Conservation (phyloP, 2,888 invertebrate genomes). For the Andrena bicolor region DNA sequence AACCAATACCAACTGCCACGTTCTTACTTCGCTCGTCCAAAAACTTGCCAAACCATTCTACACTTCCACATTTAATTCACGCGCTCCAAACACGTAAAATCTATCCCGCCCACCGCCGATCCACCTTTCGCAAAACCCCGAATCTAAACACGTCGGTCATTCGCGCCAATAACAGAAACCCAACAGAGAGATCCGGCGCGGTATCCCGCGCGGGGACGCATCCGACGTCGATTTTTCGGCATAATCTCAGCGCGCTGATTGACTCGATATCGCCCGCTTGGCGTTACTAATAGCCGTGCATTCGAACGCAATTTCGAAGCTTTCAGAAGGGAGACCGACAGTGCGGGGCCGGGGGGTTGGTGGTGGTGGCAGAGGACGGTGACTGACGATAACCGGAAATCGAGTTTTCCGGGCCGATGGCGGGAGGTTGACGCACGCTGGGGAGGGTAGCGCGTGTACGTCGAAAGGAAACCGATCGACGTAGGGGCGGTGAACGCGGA, state of each 20-base stretch:
- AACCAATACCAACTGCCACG: no score
- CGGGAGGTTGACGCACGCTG: slow-evolving; percentile 53
- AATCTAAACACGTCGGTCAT: no score
- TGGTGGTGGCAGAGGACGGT: slow-evolving; percentile 44
- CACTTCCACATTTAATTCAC: no score
- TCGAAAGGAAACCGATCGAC: slow-evolving; percentile 43
- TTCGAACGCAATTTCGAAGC: slow-evolving; percentile 77
- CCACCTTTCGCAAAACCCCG: no score
- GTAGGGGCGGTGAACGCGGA: slow-evolving; percentile 11
- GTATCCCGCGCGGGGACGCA: background rate
- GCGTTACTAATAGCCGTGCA: slow-evolving; percentile 67
- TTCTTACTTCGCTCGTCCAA: no score
- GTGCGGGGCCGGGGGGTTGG: slow-evolving; percentile 1
- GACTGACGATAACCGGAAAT: slow-evolving; percentile 79
- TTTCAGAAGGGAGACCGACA: slow-evolving; percentile 50
- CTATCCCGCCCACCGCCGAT: no score
- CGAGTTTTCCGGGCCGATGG: slow-evolving; percentile 73
- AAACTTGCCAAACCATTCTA: no score
- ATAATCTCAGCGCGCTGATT: slow-evolving; percentile 44
- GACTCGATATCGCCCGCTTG: slow-evolving; percentile 57
- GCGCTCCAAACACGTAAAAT: no score
- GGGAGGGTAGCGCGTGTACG: slow-evolving; percentile 25
- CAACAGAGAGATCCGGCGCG: no score
- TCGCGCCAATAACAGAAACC: no score
- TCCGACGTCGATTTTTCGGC: slow-evolving; percentile 34